Evolutionary conservation across 2,797 vertebrate species (phyloP).

Genomic region (Vipera ursinii): DNA sequence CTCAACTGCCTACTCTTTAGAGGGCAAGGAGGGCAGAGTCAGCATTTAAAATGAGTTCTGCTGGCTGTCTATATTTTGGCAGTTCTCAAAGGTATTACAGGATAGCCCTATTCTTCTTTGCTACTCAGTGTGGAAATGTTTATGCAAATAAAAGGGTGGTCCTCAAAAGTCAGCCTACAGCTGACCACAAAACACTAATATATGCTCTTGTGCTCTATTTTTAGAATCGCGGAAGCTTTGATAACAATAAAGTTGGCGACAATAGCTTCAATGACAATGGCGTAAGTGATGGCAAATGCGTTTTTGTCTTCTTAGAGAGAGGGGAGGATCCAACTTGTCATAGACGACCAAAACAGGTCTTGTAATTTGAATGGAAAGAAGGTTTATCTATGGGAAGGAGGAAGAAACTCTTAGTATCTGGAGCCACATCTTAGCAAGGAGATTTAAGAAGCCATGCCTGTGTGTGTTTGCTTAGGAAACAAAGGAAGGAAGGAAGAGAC

Average conservation of each 20-base stretch:
- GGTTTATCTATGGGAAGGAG: not conserved
- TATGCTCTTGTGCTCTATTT: not conserved
- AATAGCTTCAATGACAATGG: conserved; percentile 8
- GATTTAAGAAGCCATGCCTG: not conserved
- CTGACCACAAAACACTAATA: not conserved
- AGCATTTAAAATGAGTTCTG: not conserved
- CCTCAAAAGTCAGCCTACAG: not conserved
- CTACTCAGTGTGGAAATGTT: too few species aligned
- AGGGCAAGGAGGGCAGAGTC: not conserved
- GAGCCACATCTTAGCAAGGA: not conserved
- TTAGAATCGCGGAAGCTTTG: not conserved
- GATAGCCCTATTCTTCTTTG: not conserved
- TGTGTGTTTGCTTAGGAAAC: not conserved
- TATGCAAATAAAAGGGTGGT: not conserved
- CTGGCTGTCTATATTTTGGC: not conserved
- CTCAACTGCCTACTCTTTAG: not conserved
- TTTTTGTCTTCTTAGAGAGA: not conserved
- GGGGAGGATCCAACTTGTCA: not conserved
- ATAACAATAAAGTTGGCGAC: not conserved
- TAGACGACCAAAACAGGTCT: not conserved
- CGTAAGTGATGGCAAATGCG: not conserved
- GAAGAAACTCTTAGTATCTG: not conserved
- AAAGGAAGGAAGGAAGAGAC: not conserved
- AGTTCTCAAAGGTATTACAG: not conserved
- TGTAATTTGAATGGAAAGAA: not conserved